phyloP scores from a whole-genome alignment of 1,140 invertebrate species.

The Pteromalus puparum region DNA sequence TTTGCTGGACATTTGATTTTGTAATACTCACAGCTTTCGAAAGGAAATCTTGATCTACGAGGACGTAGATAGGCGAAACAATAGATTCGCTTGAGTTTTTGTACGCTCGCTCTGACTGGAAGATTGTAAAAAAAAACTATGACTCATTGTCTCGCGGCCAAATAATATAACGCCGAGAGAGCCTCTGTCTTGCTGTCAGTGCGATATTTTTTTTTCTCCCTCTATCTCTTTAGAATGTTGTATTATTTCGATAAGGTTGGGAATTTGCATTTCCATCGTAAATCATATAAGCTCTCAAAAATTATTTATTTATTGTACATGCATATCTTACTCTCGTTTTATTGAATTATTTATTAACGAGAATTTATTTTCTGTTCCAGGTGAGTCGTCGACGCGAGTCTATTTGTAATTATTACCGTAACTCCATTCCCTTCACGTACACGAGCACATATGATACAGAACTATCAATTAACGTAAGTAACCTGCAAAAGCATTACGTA shows the following conservation, averaged over 20 bases:
- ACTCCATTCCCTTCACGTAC: background rate
- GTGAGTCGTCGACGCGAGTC: conserved; percentile 9
- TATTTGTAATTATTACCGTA: background rate
- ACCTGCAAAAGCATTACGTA: background rate
- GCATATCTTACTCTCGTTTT: too few relatives aligned
- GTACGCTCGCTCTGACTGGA: background rate
- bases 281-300: background rate
- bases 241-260: conserved; percentile 4
- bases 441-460: background rate
- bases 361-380: conserved; percentile 25
- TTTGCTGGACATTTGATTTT: conserved; percentile 2
- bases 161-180: background rate
- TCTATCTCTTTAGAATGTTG: background rate
- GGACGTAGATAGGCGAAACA: conserved; percentile 6
- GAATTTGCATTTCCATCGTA: background rate
- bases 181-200: background rate
- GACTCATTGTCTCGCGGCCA: conserved; percentile 15
- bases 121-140: conserved; percentile 6
- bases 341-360: conserved; percentile 16
- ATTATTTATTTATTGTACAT: too few relatives aligned
- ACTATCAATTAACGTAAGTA: background rate
- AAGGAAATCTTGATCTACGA: conserved; percentile 18
- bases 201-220: background rate
- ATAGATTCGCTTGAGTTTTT: background rate
- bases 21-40: background rate